These are phyloP conservation scores for Caenorhabditis sulstoni DNA, from an alignment of 2,888 invertebrate species.

Conservation along the genomic window DNA sequence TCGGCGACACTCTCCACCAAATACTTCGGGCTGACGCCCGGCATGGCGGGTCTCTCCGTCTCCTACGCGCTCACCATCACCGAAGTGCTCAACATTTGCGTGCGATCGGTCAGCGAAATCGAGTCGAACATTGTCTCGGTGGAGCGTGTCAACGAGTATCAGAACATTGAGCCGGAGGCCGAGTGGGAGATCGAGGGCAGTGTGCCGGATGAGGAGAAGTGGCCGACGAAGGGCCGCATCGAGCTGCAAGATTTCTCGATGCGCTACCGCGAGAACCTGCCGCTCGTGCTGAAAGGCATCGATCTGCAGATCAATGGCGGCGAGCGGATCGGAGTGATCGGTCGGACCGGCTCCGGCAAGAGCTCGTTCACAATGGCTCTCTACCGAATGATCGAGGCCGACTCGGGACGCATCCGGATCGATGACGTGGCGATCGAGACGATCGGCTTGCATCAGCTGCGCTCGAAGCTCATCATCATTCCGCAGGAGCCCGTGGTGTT, in stretches of 20 bases:
- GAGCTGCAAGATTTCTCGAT: constrained; percentile 76
- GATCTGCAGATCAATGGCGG: constrained; percentile 84
- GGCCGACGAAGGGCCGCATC: constrained; percentile 80
- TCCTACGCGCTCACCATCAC: constrained; percentile 81
- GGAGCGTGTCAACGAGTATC: constrained; percentile 95
- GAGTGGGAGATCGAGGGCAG: constrained; percentile 19
- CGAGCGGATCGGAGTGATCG: constrained; percentile 84
- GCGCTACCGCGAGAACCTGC: constrained; percentile 81
- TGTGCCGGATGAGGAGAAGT: constrained; percentile 54
- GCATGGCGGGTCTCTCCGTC: constrained; percentile 83
- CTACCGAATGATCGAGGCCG: constrained; percentile 75
- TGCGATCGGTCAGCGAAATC: constrained; percentile 95
- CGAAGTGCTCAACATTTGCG: constrained; percentile 81
- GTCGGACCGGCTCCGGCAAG: constrained; percentile 81
- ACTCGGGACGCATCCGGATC: constrained; percentile 70
- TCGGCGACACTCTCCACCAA: constrained; percentile 87
- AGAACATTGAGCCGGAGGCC: constrained; percentile 56
- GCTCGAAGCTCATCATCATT: constrained; percentile 89
- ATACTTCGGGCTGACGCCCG: constrained; percentile 81
- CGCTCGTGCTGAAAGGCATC: constrained; percentile 89
- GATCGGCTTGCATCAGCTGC: constrained; percentile 89
- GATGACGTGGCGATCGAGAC: constrained; percentile 83
- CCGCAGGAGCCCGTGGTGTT: constrained; percentile 84
- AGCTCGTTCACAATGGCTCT: constrained; percentile 73
- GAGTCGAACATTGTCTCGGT: constrained; percentile 98